These are phyloP conservation scores for Linurgus olivaceus DNA, from an alignment of 2,797 vertebrate genomes.

Conservation along the genomic window DNA sequence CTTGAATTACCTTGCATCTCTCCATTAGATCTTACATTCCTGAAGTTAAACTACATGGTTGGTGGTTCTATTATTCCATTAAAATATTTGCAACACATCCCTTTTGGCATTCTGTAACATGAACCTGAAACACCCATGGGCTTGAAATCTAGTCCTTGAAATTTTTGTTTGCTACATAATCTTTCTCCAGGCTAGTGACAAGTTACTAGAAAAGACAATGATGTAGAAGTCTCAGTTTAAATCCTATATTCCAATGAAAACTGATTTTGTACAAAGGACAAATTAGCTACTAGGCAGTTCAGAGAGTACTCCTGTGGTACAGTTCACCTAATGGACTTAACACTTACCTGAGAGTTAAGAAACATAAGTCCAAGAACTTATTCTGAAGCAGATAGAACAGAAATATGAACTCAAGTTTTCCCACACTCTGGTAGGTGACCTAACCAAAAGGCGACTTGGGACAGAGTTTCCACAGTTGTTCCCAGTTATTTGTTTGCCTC, in stretches of 20 bases:
- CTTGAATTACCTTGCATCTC: neutral
- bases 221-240: neutral
- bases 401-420: neutral
- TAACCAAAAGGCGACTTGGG: neutral
- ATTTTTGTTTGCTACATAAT: neutral
- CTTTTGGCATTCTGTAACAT: neutral
- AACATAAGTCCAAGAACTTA: neutral
- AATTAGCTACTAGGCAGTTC: neutral
- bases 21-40: neutral
- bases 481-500: neutral
- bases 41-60: neutral
- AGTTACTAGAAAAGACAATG: neutral
- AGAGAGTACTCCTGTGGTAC: neutral
- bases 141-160: neutral
- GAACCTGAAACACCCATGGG: neutral
- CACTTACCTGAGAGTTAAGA: neutral
- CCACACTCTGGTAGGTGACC: neutral
- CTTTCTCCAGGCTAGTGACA: neutral
- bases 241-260: neutral
- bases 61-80: neutral
- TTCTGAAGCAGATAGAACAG: neutral
- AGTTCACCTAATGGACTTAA: neutral
- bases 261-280: neutral
- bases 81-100: neutral
- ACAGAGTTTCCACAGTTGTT: neutral